Percentiles rank a stretch among this genome's conserved stretches.
These are phyloP conservation scores for Rhopalosiphum padi DNA, from an alignment of 1,140 invertebrate species.

Conservation along the genomic window DNA sequence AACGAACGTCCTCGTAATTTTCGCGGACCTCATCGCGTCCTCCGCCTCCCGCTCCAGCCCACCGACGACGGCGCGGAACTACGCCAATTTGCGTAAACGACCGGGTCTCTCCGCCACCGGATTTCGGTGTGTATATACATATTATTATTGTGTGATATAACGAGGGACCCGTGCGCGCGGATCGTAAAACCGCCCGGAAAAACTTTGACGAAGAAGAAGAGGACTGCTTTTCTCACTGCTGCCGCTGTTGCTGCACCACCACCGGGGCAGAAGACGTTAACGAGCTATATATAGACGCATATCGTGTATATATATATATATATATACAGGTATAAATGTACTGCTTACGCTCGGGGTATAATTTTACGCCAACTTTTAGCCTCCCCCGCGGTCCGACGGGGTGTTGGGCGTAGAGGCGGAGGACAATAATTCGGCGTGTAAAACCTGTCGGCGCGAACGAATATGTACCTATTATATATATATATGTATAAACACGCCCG, in stretches of 20 bases:
- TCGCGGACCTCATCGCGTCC: neutral
- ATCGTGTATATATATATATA: neutral
- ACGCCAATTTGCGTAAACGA: constrained; percentile 42
- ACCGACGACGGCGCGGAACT: neutral
- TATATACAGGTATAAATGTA: neutral
- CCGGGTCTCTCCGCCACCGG: neutral
- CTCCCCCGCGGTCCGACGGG: neutral
- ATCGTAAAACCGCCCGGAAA: constrained; percentile 18
- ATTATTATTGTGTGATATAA: neutral
- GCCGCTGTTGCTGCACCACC: neutral
- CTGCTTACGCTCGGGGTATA: neutral
- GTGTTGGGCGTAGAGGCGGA: neutral
- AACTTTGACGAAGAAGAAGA: constrained; percentile 16
- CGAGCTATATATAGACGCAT: neutral
- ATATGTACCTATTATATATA: neutral
- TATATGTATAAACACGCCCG: neutral
- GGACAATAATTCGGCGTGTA: constrained; percentile 35
- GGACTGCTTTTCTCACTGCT: neutral
- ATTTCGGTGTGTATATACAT: neutral
- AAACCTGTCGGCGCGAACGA: constrained; percentile 41
- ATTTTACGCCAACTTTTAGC: constrained; percentile 21
- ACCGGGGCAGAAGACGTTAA: constrained; percentile 46
- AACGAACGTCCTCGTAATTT: neutral
- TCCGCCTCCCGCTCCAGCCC: neutral
- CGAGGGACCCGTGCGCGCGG: neutral